Conservation (phyloP, 2,797 vertebrate species). For the Molossus alvarezi region DNA sequence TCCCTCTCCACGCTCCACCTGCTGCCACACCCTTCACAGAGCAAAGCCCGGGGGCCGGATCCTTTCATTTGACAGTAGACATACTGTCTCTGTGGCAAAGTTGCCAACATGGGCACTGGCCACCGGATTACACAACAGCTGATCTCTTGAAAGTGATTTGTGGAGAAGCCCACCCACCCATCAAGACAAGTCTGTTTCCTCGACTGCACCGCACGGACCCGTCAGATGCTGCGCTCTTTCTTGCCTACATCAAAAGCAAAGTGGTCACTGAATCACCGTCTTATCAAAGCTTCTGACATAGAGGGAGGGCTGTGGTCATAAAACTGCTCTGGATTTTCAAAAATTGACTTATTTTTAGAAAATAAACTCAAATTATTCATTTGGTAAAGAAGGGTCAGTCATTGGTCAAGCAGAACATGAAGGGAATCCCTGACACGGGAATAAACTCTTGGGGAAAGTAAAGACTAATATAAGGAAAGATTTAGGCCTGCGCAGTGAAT, state of each 20-base stretch:
- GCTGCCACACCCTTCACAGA: slow-evolving; percentile 74
- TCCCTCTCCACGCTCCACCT: neutral
- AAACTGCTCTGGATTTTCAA: slow-evolving; percentile 77
- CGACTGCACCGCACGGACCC: neutral
- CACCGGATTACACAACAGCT: slow-evolving; percentile 47
- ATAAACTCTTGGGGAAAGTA: slow-evolving; percentile 82
- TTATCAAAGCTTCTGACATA: slow-evolving; percentile 80
- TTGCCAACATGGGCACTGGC: neutral
- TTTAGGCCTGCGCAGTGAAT: slow-evolving; percentile 87
- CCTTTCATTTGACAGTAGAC: slow-evolving; percentile 58
- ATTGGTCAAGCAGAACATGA: slow-evolving; percentile 88
- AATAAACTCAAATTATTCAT: slow-evolving; percentile 85
- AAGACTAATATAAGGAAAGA: slow-evolving; percentile 50
- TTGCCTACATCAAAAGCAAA: slow-evolving; percentile 78
- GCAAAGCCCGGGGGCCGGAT: slow-evolving; percentile 65
- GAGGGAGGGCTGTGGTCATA: slow-evolving; percentile 77
- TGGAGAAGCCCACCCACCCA: slow-evolving; percentile 40
- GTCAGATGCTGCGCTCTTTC: slow-evolving; percentile 22
- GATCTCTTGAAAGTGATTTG: slow-evolving; percentile 62
- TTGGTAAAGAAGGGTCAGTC: slow-evolving; percentile 87
- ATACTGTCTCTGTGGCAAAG: neutral
- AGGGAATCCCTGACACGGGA: slow-evolving; percentile 83
- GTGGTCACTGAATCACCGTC: slow-evolving; percentile 60
- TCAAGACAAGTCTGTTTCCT: slow-evolving; percentile 70
- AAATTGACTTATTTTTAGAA: slow-evolving; percentile 74